These are phyloP conservation scores for Diplolepis rosae DNA, from an alignment of 2,888 invertebrate species.

Conservation along the genomic window DNA sequence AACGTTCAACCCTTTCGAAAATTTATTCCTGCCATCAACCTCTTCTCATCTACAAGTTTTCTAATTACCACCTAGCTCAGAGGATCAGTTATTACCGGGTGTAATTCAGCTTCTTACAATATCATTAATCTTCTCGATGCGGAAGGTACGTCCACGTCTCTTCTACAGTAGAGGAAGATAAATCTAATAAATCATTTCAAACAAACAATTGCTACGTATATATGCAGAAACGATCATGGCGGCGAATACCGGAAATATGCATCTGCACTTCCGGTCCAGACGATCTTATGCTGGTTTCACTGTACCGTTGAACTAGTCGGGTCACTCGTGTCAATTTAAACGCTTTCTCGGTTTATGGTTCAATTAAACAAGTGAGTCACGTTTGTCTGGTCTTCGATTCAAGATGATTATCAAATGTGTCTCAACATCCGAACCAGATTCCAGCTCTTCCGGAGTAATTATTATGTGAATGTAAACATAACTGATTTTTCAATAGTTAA, in stretches of 20 bases:
- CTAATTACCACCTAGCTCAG: neutral
- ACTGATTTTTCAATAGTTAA: neutral
- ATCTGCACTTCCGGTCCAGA: conserved; percentile 47
- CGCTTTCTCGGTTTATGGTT: conserved; percentile 49
- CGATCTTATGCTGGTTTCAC: conserved; percentile 42
- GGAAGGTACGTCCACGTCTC: neutral
- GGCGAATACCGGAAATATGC: conserved; percentile 53
- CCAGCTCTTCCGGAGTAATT: neutral
- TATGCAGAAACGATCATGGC: conserved; percentile 5
- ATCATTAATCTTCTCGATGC: conserved; percentile 5
- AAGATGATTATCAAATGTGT: conserved; percentile 25
- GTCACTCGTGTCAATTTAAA: conserved; percentile 46
- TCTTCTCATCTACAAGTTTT: neutral
- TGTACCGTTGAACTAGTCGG: conserved; percentile 26
- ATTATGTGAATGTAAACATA: neutral
- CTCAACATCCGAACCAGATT: conserved; percentile 16
- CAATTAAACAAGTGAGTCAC: conserved; percentile 53
- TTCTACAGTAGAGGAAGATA: neutral
- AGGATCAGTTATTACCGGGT: neutral
- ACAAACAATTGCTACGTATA: conserved; percentile 11
- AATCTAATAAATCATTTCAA: conserved; percentile 26
- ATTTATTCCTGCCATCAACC: neutral
- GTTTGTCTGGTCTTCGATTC: conserved; percentile 26
- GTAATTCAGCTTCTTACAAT: conserved; percentile 1
- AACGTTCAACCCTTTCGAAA: neutral